Evolutionary conservation across 1,140 invertebrate genomes (phyloP), one percentile per base, ranked within the genome.

Genomic region (Halictus rubicundus): DNA sequence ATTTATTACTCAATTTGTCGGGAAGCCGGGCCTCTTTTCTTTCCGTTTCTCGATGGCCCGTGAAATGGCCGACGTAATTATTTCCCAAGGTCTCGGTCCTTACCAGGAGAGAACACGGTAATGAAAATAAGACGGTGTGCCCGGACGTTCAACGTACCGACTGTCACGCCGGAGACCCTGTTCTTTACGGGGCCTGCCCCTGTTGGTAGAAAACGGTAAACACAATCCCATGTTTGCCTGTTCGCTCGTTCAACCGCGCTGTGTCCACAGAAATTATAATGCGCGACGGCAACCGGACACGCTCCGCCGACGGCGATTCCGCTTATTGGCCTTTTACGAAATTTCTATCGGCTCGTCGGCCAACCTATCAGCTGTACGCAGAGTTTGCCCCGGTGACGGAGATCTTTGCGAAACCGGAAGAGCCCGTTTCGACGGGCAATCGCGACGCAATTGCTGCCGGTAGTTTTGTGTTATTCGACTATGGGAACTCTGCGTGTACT

Each of bases 1-100:
- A 84, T 87, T 87, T 87, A 87, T 87, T 70, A 63, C 63, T 78
- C 82, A 87, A 87, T 87, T 87, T 80, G 76, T 77, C 80, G 61
- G 19, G 42, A 39, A 63, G 69, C 69, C 52, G 39, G 49, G 49
- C 14, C 49, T 16, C 72, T 64, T 57, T 78, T 59, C 63, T 78
- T 75, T 68, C 69, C 32, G 19, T 52, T n/a, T 37, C 61, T 69
- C 79, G 74, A 80, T 82, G 63, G 70, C 19, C 74, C 86, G 85
- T 81, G 68, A 82, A 87, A 86, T 70, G 66, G 57, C 68, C 68
- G 54, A 21, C 46, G 82, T 83, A 86, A 87, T 87, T 86, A 86
- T 83, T 83, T 86, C 83, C 76, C 85, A 86, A 83, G 85, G 78
- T 78, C 84, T 73, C 32, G 59, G 42, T 54, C 54, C 74, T 64